A percentile compares a stretch with the other conserved stretches of the same genome.
phyloP scores from a whole-genome alignment of 2,113 vertebrate species.

The Macaca mulatta region DNA sequence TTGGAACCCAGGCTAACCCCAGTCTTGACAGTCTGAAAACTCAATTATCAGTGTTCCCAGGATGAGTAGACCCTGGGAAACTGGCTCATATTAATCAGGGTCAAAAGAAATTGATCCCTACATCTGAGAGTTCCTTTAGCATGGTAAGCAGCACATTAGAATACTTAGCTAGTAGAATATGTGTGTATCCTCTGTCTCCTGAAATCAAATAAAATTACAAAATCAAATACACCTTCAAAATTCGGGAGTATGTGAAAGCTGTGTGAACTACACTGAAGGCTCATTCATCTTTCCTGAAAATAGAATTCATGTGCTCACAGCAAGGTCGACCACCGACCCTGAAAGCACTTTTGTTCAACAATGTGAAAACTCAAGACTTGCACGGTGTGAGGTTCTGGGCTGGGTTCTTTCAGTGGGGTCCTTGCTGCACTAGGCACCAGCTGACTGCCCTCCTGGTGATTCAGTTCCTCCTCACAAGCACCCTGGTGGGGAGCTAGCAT shows the following conservation, averaged over 20 bases:
- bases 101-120: background rate
- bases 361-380: background rate
- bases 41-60: background rate
- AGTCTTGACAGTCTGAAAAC: background rate
- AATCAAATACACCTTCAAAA: background rate
- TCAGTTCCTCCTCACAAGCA: background rate
- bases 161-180: background rate
- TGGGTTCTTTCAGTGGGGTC: background rate
- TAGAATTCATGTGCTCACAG: background rate
- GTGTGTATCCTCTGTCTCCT: background rate
- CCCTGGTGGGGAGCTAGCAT: background rate
- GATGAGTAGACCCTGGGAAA: background rate
- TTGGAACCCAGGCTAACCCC: background rate
- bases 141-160: background rate
- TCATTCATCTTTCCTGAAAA: background rate
- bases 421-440: too few relatives aligned
- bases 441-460: fast-evolving
- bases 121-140: background rate
- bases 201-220: background rate
- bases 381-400: background rate
- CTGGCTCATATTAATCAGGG: background rate
- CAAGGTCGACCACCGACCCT: background rate
- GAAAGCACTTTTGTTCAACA: background rate
- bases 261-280: background rate
- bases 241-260: background rate